These are phyloP conservation scores for Mirza zaza DNA, from an alignment of 2,113 vertebrate species.

Conservation along the genomic window DNA sequence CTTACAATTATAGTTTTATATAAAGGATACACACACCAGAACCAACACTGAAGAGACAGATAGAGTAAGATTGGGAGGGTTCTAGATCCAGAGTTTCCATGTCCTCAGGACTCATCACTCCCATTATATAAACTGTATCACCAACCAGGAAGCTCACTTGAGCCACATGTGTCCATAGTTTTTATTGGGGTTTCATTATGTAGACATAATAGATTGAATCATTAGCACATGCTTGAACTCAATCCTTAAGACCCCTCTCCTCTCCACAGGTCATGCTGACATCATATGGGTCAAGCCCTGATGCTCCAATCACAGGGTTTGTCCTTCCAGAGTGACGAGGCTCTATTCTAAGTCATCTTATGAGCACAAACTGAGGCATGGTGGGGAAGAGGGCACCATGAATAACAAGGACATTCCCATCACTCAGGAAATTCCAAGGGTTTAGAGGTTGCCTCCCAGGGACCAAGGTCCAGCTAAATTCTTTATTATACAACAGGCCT, in stretches of 20 bases:
- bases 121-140: neutral
- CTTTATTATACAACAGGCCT: neutral
- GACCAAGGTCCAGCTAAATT: neutral
- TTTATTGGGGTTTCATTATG: neutral
- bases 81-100: neutral
- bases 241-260: neutral
- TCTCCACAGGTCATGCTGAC: neutral
- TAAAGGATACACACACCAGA: neutral
- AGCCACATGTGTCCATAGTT: neutral
- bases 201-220: neutral
- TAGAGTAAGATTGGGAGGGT: neutral
- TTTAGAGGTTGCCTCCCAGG: neutral
- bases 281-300: neutral
- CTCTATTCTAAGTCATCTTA: neutral
- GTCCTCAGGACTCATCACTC: neutral
- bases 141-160: neutral
- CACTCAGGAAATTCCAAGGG: neutral
- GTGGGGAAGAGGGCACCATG: neutral
- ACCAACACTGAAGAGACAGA: neutral
- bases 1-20: neutral
- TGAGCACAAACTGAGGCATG: neutral
- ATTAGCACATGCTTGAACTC: neutral
- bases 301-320: neutral
- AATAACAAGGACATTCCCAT: neutral
- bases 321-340: neutral